Percentiles rank a stretch among this genome's conserved stretches.
These are phyloP conservation scores for Tiliacea aurago DNA, from an alignment of 2,888 invertebrate genomes.

Conservation along the genomic window DNA sequence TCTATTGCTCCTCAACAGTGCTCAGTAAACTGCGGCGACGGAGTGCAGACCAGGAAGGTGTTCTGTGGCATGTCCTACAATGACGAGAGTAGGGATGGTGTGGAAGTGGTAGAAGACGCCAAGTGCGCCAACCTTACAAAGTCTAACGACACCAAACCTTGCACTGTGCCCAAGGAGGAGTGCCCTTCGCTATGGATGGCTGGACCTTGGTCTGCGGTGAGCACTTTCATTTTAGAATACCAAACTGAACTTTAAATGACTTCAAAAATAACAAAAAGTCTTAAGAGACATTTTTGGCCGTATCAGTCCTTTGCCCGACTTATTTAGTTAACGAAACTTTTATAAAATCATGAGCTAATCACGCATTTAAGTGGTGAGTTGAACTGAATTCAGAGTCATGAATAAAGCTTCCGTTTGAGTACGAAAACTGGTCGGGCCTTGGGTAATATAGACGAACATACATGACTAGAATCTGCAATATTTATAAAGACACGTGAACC, in stretches of 20 bases:
- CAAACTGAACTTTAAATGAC: neutral
- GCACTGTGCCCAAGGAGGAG: conserved; percentile 92
- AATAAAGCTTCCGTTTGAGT: too few species aligned
- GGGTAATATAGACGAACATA: too few species aligned
- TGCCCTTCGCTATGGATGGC: conserved; percentile 97
- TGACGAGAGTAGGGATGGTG: conserved; percentile 73
- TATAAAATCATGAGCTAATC: neutral
- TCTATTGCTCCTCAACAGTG: too few species aligned
- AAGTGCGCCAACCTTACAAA: conserved; percentile 93
- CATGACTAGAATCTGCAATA: too few species aligned
- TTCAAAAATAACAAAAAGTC: neutral
- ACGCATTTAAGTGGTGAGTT: too few species aligned
- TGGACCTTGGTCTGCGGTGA: conserved; percentile 95
- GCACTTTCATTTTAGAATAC: too few species aligned
- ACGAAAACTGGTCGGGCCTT: too few species aligned
- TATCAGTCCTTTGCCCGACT: neutral
- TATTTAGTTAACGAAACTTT: neutral
- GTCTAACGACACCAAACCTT: conserved; percentile 93
- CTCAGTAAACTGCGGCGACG: conserved; percentile 96
- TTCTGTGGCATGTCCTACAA: conserved; percentile 96
- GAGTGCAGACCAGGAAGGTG: conserved; percentile 95
- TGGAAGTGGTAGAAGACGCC: conserved; percentile 92
- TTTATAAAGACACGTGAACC: too few species aligned
- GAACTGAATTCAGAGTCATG: too few species aligned
- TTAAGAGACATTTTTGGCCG: neutral